A percentile compares a stretch with the other conserved stretches of the same genome.
phyloP scores from a whole-genome alignment of 1,140 invertebrate genomes.

The Atta colombica region DNA sequence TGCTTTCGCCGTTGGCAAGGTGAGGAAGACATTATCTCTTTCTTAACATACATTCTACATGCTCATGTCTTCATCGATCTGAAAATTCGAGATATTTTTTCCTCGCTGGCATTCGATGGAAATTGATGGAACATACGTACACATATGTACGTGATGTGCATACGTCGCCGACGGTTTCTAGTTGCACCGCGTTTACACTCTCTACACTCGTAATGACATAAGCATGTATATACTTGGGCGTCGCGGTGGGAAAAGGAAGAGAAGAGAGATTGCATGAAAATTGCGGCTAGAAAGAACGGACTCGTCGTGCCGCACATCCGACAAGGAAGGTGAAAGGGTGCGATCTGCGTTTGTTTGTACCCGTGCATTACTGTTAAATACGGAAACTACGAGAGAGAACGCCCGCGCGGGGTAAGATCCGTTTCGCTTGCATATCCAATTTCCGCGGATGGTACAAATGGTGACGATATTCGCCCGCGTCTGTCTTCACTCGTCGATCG shows the following conservation, averaged over 20 bases:
- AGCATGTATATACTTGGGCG: background rate
- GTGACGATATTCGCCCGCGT: background rate
- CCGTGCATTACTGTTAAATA: background rate
- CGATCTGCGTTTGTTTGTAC: conserved; percentile 52
- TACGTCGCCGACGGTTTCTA: background rate
- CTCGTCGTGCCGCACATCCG: background rate
- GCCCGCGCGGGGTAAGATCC: background rate
- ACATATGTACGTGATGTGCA: background rate
- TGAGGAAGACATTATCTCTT: conserved; percentile 55
- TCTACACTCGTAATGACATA: conserved; percentile 4
- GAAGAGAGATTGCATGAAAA: background rate
- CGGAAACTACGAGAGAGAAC: background rate
- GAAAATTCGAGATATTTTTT: background rate
- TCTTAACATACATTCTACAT: too few relatives aligned
- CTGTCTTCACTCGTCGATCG: background rate
- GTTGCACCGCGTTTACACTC: background rate
- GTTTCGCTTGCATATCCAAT: background rate
- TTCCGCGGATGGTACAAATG: conserved; percentile 6
- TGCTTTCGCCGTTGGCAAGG: conserved; percentile 81
- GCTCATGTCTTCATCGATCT: background rate
- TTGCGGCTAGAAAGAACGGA: background rate
- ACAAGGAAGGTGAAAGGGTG: background rate
- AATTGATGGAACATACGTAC: background rate
- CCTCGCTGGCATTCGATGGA: background rate
- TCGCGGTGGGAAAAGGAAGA: background rate